phyloP scores from a whole-genome alignment of 64 coral and sea anemone genomes.

The Trachythela sp. region DNA sequence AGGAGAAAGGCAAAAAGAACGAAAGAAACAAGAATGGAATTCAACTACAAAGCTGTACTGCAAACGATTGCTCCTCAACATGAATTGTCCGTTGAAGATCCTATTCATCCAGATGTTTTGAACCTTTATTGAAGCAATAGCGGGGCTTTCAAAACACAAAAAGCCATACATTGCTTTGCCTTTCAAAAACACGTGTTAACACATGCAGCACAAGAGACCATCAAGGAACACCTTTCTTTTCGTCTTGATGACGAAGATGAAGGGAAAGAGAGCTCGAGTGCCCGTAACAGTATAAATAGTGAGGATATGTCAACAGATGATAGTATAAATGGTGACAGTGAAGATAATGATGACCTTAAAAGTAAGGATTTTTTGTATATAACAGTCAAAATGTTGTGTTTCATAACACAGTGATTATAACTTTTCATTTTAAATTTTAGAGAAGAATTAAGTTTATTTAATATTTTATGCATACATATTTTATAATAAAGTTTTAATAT shows the following conservation, averaged over 20 bases:
- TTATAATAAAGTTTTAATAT: too few species aligned
- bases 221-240: too few species aligned
- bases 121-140: constrained; percentile 41
- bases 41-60: constrained; percentile 27
- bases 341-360: constrained; percentile 25
- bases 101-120: constrained; percentile 48
- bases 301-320: constrained; percentile 39
- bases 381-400: constrained; percentile 18
- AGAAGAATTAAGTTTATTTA: too few species aligned
- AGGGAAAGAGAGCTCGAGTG: constrained; percentile 26
- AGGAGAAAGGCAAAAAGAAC: constrained; percentile 46
- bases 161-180: constrained; percentile 26
- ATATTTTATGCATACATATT: too few species aligned
- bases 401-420: too few species aligned
- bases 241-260: constrained; percentile 36
- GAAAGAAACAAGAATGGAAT: constrained; percentile 30
- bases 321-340: constrained; percentile 32
- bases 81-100: constrained; percentile 31
- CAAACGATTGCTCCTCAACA: constrained; percentile 44
- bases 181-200: background rate
- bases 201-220: too few species aligned
- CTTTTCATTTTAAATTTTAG: too few species aligned
- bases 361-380: constrained; percentile 1
- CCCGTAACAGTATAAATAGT: constrained; percentile 34
- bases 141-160: constrained; percentile 36